A percentile compares a stretch with the other conserved stretches of the same genome.
These are phyloP conservation scores for Gnathonemus longibarbis DNA, from an alignment of 2,113 vertebrate species.

Conservation along the genomic window DNA sequence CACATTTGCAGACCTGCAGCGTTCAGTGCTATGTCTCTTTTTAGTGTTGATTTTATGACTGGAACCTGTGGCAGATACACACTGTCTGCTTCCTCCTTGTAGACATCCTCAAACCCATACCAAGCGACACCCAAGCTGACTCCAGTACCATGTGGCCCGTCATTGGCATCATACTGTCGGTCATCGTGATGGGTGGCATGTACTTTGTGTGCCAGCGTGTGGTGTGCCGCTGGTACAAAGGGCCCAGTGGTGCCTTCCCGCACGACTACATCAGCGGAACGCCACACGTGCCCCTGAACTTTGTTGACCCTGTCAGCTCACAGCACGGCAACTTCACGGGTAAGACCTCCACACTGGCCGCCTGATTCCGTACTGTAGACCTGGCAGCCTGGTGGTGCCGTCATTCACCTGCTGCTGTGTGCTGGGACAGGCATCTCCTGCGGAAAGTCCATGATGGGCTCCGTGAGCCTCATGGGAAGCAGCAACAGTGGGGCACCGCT, in stretches of 20 bases:
- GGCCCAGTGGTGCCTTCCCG: slow-evolving; percentile 76
- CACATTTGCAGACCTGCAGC: background rate
- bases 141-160: slow-evolving; percentile 80
- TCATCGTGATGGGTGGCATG: slow-evolving; percentile 82
- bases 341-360: slow-evolving; percentile 35
- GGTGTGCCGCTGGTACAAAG: slow-evolving; percentile 81
- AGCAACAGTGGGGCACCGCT: slow-evolving; percentile 79
- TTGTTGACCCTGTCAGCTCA: slow-evolving; percentile 79
- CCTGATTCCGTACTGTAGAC: background rate
- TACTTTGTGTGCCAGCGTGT: slow-evolving; percentile 92
- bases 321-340: slow-evolving; percentile 86
- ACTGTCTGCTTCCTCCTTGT: background rate
- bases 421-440: slow-evolving; percentile 75
- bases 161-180: slow-evolving; percentile 84
- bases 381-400: background rate
- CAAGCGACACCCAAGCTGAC: slow-evolving; percentile 64
- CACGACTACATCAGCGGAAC: slow-evolving; percentile 89
- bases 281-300: slow-evolving; percentile 87
- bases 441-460: slow-evolving; percentile 88
- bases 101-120: slow-evolving; percentile 48
- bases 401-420: background rate
- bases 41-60: background rate
- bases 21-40: background rate
- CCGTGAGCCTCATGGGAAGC: slow-evolving; percentile 88
- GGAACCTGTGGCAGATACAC: background rate